A percentile compares a stretch with the other conserved stretches of the same genome.
phyloP scores from a whole-genome alignment of 2,888 invertebrate genomes.

The Argyra leucocephala region DNA sequence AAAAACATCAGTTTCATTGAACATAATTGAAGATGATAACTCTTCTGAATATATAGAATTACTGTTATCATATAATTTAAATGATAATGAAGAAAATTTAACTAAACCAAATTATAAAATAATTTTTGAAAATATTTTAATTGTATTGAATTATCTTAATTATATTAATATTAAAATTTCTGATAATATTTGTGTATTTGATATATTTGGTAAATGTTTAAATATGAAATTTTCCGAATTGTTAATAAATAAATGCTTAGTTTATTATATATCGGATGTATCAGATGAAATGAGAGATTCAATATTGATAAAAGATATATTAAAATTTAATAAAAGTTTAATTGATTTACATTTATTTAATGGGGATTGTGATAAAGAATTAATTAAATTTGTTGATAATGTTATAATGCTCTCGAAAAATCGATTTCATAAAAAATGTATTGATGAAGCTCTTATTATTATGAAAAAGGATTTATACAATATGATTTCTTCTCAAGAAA shows the following conservation, averaged over 20 bases:
- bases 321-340: constrained; percentile 56
- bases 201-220: constrained; percentile 48
- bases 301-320: constrained; percentile 53
- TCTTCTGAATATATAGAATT: constrained; percentile 30
- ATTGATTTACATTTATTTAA: constrained; percentile 49
- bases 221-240: constrained; percentile 53
- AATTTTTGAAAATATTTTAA: constrained; percentile 35
- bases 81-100: constrained; percentile 28
- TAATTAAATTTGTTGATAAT: constrained; percentile 61
- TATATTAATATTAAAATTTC: constrained; percentile 37
- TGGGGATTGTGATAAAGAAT: constrained; percentile 46
- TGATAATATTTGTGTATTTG: constrained; percentile 33
- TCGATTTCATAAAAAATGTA: constrained; percentile 62
- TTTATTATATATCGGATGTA: constrained; percentile 66
- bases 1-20: constrained; percentile 34
- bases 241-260: constrained; percentile 63
- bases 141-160: constrained; percentile 31
- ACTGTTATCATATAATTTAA: constrained; percentile 37
- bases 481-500: constrained; percentile 42
- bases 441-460: constrained; percentile 58
- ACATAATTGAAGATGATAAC: constrained; percentile 28
- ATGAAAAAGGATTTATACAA: constrained; percentile 75
- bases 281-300: constrained; percentile 61
- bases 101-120: constrained; percentile 37
- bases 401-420: constrained; percentile 67